These are phyloP conservation scores for Medauroidea extradentata DNA, from an alignment of 1,140 invertebrate species.

Conservation along the genomic window DNA sequence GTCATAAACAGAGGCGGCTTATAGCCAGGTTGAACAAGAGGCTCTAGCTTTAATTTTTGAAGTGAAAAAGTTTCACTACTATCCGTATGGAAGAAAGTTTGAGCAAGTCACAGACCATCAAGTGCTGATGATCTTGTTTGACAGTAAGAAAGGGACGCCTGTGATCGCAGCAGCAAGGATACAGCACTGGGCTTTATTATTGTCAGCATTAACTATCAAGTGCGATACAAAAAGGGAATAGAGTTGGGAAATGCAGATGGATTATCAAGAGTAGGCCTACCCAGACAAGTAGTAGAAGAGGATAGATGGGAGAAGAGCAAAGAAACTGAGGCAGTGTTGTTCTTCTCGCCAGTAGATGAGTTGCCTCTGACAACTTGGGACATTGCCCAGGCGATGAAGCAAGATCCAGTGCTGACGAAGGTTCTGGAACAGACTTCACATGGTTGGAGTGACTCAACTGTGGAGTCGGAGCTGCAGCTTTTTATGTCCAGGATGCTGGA, in stretches of 20 bases:
- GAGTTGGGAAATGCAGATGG: no score
- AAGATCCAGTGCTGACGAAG: background rate
- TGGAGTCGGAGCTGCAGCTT: background rate
- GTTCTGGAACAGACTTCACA: background rate
- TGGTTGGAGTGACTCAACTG: background rate
- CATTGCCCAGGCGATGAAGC: background rate
- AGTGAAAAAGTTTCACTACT: constrained; percentile 46
- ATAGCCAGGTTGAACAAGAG: constrained; percentile 45
- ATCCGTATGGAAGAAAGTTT: constrained; percentile 42
- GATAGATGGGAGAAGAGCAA: no score
- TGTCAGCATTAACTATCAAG: no score
- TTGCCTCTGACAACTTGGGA: background rate
- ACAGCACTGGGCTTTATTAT: no score
- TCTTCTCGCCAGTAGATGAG: no score
- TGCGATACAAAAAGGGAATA: no score
- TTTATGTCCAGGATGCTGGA: background rate
- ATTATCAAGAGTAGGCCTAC: no score
- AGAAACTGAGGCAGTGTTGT: no score
- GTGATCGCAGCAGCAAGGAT: background rate
- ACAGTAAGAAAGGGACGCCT: background rate
- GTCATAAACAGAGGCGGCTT: background rate
- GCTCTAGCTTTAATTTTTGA: constrained; percentile 43
- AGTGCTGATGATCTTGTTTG: no score
- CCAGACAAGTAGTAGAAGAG: no score
- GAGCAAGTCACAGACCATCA: constrained; percentile 40